phyloP scores from a whole-genome alignment of 2,888 invertebrate species.

The Eristalis arbustorum region DNA sequence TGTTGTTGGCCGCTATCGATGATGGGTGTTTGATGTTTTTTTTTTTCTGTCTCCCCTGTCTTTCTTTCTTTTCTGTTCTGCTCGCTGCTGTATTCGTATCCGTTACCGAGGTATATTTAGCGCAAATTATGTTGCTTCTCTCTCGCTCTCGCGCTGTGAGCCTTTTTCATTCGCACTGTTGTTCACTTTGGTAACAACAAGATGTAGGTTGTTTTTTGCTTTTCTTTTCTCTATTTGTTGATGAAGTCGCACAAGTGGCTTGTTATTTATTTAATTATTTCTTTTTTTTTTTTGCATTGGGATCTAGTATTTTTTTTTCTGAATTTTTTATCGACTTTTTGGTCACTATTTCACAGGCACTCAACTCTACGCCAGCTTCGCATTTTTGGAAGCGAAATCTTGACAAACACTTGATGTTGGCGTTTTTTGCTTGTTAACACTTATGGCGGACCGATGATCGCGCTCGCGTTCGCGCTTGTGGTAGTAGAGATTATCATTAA shows the following conservation, averaged over 20 bases:
- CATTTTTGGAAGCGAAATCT: conserved; percentile 12
- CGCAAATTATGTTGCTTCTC: conserved; percentile 62
- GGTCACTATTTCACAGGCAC: conserved; percentile 73
- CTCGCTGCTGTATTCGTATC: conserved; percentile 68
- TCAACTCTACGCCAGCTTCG: conserved; percentile 6
- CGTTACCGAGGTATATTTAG: conserved; percentile 35
- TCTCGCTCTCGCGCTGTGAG: conserved; percentile 23
- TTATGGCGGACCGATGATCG: conserved; percentile 38
- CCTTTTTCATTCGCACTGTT: neutral
- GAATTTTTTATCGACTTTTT: conserved; percentile 73
- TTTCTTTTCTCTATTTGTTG: conserved; percentile 28
- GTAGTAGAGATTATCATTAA: conserved; percentile 39
- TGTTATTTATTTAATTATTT: conserved; percentile 1
- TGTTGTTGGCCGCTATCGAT: conserved; percentile 15
- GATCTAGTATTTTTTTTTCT: conserved; percentile 69
- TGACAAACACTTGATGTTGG: conserved; percentile 26
- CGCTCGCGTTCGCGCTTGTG: conserved; percentile 20
- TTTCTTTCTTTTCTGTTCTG: neutral
- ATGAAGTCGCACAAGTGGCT: conserved; percentile 31
- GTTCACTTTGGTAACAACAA: conserved; percentile 19
- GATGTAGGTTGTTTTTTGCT: conserved; percentile 47
- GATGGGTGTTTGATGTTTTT: conserved; percentile 54
- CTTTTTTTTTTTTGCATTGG: neutral
- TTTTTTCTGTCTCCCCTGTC: neutral
- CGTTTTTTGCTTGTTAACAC: conserved; percentile 15